Percentiles rank a stretch among this genome's conserved stretches.
These are phyloP conservation scores for Yponomeuta evonymella DNA, from an alignment of 2,888 invertebrate genomes.

Conservation along the genomic window DNA sequence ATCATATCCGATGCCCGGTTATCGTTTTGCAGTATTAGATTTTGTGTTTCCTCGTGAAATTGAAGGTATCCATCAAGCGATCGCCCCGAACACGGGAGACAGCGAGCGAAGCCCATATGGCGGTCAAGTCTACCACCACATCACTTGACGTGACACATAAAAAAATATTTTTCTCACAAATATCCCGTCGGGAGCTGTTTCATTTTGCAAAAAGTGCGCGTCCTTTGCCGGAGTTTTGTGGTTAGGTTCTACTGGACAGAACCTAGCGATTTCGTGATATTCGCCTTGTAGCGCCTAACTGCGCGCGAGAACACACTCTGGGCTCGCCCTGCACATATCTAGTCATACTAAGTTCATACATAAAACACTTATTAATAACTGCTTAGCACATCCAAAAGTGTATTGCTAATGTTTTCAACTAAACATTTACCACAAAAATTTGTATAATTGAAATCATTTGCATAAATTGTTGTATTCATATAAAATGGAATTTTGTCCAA, in stretches of 20 bases:
- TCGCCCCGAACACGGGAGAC: conserved; percentile 42
- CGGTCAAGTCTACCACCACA: conserved; percentile 69
- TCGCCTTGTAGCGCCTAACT: neutral
- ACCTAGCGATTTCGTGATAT: conserved; percentile 4
- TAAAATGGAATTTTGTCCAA: conserved; percentile 19
- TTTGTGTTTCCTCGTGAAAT: conserved; percentile 6
- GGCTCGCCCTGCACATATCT: neutral
- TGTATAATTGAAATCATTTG: neutral
- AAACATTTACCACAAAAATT: neutral
- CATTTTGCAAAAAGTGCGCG: neutral
- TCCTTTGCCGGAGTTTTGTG: conserved; percentile 13
- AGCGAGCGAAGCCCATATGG: conserved; percentile 67
- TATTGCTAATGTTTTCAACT: neutral
- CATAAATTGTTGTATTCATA: neutral
- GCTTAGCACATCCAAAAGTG: neutral
- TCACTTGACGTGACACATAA: conserved; percentile 43
- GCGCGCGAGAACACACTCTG: neutral
- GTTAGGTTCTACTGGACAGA: conserved; percentile 12
- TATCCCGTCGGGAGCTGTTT: neutral
- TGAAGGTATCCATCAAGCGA: conserved; percentile 14
- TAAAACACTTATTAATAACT: neutral
- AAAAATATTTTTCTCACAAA: conserved; percentile 14
- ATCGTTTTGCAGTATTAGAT: conserved; percentile 18
- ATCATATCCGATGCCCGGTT: neutral
- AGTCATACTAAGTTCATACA: neutral